These are phyloP conservation scores for Macroglossus sobrinus DNA, from an alignment of 2,113 vertebrate species.

Conservation along the genomic window DNA sequence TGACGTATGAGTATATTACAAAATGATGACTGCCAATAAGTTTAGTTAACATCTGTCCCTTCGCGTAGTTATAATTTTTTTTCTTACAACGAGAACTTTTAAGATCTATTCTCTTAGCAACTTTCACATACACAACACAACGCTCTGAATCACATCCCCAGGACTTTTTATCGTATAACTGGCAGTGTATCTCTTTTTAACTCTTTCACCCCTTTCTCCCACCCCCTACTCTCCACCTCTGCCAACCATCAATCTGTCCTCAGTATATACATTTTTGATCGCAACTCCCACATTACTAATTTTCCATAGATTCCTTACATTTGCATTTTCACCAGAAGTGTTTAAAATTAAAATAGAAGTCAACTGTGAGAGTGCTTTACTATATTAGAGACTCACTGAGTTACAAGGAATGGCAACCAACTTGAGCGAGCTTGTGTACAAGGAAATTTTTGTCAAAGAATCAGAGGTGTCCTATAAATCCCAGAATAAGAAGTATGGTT, in stretches of 20 bases:
- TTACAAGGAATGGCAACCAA: not conserved
- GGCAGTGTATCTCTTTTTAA: not conserved
- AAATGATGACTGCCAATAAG: not conserved
- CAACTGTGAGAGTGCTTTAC: not conserved
- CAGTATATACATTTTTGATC: not conserved
- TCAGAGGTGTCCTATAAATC: not conserved
- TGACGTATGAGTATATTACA: not conserved
- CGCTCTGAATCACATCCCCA: not conserved
- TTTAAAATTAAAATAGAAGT: not conserved
- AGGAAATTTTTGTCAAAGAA: not conserved
- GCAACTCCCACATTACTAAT: not conserved
- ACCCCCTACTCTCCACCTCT: not conserved
- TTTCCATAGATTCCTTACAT: not conserved
- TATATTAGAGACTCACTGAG: not conserved
- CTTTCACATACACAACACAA: not conserved
- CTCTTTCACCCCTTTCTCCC: not conserved
- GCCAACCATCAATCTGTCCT: not conserved
- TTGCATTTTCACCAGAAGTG: not conserved
- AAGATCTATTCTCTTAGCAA: not conserved
- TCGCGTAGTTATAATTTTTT: not conserved
- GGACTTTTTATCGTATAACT: not conserved
- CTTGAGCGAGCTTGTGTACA: not conserved
- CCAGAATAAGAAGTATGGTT: not conserved
- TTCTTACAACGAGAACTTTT: not conserved
- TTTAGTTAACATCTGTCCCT: not conserved